Conservation (phyloP, 2,113 vertebrate genomes). For the Paedocypris sp. region DNA sequence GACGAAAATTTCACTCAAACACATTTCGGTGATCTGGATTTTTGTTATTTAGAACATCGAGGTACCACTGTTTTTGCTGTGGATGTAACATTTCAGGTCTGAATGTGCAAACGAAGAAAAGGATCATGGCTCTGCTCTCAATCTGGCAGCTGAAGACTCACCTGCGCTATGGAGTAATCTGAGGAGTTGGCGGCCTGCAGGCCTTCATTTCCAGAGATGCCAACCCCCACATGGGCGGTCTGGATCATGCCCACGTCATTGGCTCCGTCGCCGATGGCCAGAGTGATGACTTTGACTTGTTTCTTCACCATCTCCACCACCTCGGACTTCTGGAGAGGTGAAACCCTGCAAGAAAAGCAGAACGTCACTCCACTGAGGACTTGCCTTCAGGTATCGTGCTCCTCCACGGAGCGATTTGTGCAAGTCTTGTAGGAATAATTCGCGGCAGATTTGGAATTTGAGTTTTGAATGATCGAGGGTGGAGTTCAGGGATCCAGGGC, state of each 20-base stretch:
- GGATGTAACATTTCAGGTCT: no score
- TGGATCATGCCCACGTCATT: constrained; percentile 99
- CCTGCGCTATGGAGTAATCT: constrained; percentile 98
- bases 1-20: no score
- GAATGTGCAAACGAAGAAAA: no score
- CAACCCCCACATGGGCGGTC: constrained; percentile 90
- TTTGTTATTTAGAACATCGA: no score
- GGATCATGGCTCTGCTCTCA: no score
- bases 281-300: constrained; percentile 90
- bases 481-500: background rate
- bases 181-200: constrained; percentile 97
- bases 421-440: background rate
- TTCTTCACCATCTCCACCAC: constrained; percentile 99
- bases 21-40: no score
- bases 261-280: constrained; percentile 92
- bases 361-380: background rate
- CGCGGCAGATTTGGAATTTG: background rate
- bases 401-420: background rate
- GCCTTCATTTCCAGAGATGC: constrained; percentile 95
- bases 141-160: no score
- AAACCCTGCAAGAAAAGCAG: constrained; percentile 66
- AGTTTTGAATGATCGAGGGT: background rate
- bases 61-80: no score
- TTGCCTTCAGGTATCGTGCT: background rate
- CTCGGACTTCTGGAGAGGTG: constrained; percentile 97